Evolutionary conservation across 2,113 vertebrate species (phyloP), one percentile per base, ranked within the genome.

Genomic region (Talpa occidentalis): DNA sequence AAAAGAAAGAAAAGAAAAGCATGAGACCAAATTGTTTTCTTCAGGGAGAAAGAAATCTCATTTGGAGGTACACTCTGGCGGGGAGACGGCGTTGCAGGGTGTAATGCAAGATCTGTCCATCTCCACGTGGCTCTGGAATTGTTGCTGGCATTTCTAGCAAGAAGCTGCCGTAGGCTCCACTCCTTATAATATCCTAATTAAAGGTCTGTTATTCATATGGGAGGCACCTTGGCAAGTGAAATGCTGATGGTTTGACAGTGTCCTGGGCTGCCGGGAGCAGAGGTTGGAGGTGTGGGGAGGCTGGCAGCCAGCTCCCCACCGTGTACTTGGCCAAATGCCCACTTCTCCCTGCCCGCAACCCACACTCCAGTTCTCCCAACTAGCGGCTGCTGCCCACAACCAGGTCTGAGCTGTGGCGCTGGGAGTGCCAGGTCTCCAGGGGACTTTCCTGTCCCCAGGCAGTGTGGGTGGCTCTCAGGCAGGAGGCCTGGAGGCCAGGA

Each of bases 141-240:
- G 76, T 35, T 30, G 40, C 79, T 77, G 76, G 93, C 83, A 16
- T 54, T 95, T 95, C 64, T 70, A 96, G 95, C 44, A 59, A 62
- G 96, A 81, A 95, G 52, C 60, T 44, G 42, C 95, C 95, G 40
- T 16, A n/a, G 56, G 72, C 54, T 56, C 86, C 74, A 52, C 64
- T 82, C 96, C 64, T 80, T 81, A 3, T 83, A 96, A 96, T 24
- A 93, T 87, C 78, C 94, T 95, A 96, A 97, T 98, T 97, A 98
- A 96, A 96, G 64, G 54, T 69, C 30, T 76, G 60, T 77, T 93
- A 92, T 82, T 97, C 94, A 95, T 62, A 74, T 2, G 73, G 26
- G 88, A 96, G 84, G 67, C 77, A 69, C 77, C 26, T 0, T 10
- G 82, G 56, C 19, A 70, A 84, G 82, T 86, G 62, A 90, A 87